A percentile compares a stretch with the other conserved stretches of the same genome.
These are phyloP conservation scores for Pecten maximus DNA, from an alignment of 2,888 invertebrate genomes.

Conservation along the genomic window DNA sequence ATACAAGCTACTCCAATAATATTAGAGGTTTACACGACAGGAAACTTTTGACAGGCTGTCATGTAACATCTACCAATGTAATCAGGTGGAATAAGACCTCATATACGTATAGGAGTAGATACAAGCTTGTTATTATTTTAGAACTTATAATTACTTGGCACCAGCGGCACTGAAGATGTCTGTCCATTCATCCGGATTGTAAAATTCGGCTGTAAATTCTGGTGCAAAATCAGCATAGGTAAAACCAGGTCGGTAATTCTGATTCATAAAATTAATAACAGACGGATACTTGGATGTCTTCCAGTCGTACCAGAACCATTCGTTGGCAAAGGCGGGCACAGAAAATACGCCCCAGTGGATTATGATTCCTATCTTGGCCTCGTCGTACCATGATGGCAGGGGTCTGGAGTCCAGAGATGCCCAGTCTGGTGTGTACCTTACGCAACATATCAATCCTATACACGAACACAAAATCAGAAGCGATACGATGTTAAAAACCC, in stretches of 20 bases:
- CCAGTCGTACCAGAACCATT: slow-evolving; percentile 76
- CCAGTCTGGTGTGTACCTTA: slow-evolving; percentile 89
- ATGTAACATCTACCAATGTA: too few relatives aligned
- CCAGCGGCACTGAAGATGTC: slow-evolving; percentile 91
- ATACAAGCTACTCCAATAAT: too few relatives aligned
- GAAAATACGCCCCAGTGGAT: slow-evolving; percentile 96
- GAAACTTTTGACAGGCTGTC: too few relatives aligned
- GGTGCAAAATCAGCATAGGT: slow-evolving; percentile 95
- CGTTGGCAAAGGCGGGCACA: slow-evolving; percentile 88
- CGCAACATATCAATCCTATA: too few relatives aligned
- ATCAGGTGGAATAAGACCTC: too few relatives aligned
- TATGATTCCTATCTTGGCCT: slow-evolving; percentile 94
- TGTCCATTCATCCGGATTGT: slow-evolving; percentile 92
- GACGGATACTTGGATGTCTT: slow-evolving; percentile 2
- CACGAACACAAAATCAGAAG: too few relatives aligned
- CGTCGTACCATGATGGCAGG: slow-evolving; percentile 93
- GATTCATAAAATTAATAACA: slow-evolving; percentile 87
- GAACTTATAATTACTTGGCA: too few relatives aligned
- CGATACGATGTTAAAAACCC: too few relatives aligned
- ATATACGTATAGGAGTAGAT: too few relatives aligned
- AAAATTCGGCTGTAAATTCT: slow-evolving; percentile 93
- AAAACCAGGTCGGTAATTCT: slow-evolving; percentile 92
- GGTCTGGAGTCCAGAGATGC: slow-evolving; percentile 91
- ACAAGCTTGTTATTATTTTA: too few relatives aligned
- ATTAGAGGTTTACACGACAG: too few relatives aligned